Conservation (phyloP, 2,888 invertebrate genomes). For the Drosophila stalkeri region DNA sequence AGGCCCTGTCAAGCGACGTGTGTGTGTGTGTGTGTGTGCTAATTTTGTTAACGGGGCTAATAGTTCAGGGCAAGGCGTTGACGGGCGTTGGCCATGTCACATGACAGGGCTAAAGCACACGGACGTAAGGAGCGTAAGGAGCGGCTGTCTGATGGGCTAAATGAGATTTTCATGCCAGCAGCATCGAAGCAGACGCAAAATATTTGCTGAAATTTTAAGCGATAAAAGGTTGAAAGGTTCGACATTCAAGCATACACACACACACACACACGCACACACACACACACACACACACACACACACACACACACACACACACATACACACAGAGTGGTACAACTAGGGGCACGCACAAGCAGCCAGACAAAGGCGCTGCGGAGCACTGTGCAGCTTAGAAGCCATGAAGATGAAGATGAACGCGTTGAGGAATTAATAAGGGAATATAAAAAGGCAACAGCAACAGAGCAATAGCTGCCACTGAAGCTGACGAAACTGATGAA, state of each 20-base stretch:
- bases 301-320: slow-evolving; percentile 8
- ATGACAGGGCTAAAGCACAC: slow-evolving; percentile 32
- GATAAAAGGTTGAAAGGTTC: slow-evolving; percentile 72
- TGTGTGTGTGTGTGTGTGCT: slow-evolving; percentile 36
- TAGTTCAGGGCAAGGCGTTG: slow-evolving; percentile 56
- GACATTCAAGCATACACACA: slow-evolving; percentile 32
- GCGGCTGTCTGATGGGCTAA: slow-evolving; percentile 50
- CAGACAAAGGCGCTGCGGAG: slow-evolving; percentile 31
- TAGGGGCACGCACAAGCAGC: not conserved
- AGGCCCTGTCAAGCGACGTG: slow-evolving; percentile 17
- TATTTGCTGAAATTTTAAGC: slow-evolving; percentile 71
- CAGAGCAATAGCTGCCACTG: slow-evolving; percentile 13
- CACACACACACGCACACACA: slow-evolving; percentile 1
- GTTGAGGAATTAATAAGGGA: slow-evolving; percentile 68
- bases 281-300: not conserved
- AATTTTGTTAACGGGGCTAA: slow-evolving; percentile 71
- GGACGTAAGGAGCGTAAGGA: slow-evolving; percentile 12
- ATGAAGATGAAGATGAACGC: slow-evolving; percentile 46
- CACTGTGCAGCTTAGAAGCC: slow-evolving; percentile 59
- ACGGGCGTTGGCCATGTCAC: slow-evolving; percentile 47
- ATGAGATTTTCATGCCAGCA: slow-evolving; percentile 62
- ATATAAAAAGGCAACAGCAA: slow-evolving; percentile 35
- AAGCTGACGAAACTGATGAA: slow-evolving; percentile 14
- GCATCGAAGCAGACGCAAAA: slow-evolving; percentile 43
- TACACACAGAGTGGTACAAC: not conserved